Evolutionary conservation across 2,113 vertebrate species (phyloP), one percentile per base, ranked within the genome.

Genomic region (Dicentrarchus labrax): DNA sequence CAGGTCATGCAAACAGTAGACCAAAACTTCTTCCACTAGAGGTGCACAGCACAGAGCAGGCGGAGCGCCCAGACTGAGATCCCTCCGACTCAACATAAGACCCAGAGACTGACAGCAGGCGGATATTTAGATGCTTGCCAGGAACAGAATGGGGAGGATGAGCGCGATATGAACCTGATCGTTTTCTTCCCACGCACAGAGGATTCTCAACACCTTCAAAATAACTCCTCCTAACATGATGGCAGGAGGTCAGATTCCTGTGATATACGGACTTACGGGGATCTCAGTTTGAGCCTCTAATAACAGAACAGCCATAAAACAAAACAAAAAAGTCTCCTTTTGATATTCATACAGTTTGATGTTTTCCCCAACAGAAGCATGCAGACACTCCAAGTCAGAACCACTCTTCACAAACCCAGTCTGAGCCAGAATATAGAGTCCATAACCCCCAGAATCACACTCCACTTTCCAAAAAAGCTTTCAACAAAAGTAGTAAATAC

Each of bases 1-100:
- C 92, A 95, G 95, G 91, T 96, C 95, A 96, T 96, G 95, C 95
- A 96, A 94, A 96, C 94, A 94, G 90, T 94, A 94, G 95, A 95
- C 90, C 93, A 89, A 92, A 92, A 94, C 91, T 76, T 94, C 90
- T 94, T 96, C 93, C 92, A 95, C 94, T 88, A 93, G 91, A 94
- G 88, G 91, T 94, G 92, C 91, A 96, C 92, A 92, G 92, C 92
- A 95, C 94, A 92, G 91, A 93, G 93, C 83, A 90, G 87, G 84
- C 85, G 30, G 86, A 92, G 86, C 59, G 60, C 91, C 68, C 93
- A 93, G 91, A 95, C 89, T 93, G 93, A 95, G 93, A 95, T 94
- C 93, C 93, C 83, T 60, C 71, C 53, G 61, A 81, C 81, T 75
- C 83, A 21, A 70, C 30, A 11, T 8, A 59, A 80, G 66, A 51